Evolutionary conservation across 2,797 vertebrate species (phyloP).

Genomic region (Tenualosa thibaudeaui): DNA sequence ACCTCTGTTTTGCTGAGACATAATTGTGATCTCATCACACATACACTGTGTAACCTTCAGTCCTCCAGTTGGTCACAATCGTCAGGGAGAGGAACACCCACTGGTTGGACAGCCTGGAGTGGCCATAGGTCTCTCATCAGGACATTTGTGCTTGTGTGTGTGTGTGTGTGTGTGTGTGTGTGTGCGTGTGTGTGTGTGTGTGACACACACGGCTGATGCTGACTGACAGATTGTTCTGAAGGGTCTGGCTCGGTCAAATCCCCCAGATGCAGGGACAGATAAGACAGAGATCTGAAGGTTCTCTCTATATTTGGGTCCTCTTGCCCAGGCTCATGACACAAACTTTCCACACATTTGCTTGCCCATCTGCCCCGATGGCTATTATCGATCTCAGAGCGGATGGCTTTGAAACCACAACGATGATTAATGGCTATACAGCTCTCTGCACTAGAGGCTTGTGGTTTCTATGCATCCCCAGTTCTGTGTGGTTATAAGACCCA

Average conservation of each 20-base stretch:
- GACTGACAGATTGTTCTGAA: not conserved
- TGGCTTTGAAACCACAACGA: not conserved
- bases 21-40: not conserved
- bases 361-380: not conserved
- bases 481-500: not conserved
- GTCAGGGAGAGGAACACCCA: not conserved
- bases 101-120: not conserved
- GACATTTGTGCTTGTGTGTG: not conserved
- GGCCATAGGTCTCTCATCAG: not conserved
- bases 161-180: not conserved
- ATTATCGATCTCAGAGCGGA: not conserved
- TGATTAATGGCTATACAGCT: not conserved
- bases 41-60: not conserved
- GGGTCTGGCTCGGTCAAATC: not conserved
- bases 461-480: not conserved
- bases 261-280: not conserved
- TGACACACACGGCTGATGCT: conserved; percentile 1
- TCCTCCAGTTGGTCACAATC: not conserved
- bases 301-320: not conserved
- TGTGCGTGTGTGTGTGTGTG: not conserved
- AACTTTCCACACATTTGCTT: conserved; percentile 5
- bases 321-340: not conserved
- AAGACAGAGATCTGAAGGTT: too few relatives aligned
- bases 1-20: not conserved
- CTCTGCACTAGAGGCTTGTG: not conserved